phyloP scores from a whole-genome alignment of 2,797 vertebrate species.

The Clamator glandarius region DNA sequence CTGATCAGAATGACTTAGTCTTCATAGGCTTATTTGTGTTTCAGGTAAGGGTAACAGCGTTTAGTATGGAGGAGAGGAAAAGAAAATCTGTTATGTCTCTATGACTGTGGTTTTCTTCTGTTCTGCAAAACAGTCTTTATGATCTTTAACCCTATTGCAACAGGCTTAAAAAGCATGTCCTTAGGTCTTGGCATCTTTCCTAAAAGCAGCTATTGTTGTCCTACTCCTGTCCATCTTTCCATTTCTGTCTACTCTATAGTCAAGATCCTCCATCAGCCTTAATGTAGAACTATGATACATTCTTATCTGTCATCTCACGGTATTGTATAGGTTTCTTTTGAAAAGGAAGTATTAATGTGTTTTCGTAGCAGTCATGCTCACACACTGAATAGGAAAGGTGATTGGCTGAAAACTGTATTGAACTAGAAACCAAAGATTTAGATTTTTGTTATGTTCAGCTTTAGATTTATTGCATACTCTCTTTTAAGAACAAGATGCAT shows the following conservation, averaged over 20 bases:
- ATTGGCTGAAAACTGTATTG: not conserved
- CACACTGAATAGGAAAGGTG: not conserved
- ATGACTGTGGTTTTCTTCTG: not conserved
- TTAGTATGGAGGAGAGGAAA: not conserved
- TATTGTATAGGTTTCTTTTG: not conserved
- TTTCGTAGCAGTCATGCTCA: not conserved
- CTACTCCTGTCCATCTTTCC: not conserved
- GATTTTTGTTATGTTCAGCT: not conserved
- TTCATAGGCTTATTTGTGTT: not conserved
- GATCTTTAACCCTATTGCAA: not conserved
- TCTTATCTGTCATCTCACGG: not conserved
- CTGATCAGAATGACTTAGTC: not conserved
- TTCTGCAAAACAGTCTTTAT: not conserved
- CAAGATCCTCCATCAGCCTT: not conserved
- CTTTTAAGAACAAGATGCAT: not conserved
- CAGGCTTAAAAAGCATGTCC: not conserved
- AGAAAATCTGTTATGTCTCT: not conserved
- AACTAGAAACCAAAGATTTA: not conserved
- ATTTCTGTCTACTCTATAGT: not conserved
- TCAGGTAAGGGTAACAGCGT: not conserved
- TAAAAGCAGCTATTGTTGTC: not conserved
- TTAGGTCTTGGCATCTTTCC: not conserved
- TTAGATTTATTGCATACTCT: not conserved
- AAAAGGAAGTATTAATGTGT: not conserved
- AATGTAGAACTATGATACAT: not conserved